These are phyloP conservation scores for Sylvia borin DNA, from an alignment of 2,797 vertebrate genomes.

Conservation along the genomic window DNA sequence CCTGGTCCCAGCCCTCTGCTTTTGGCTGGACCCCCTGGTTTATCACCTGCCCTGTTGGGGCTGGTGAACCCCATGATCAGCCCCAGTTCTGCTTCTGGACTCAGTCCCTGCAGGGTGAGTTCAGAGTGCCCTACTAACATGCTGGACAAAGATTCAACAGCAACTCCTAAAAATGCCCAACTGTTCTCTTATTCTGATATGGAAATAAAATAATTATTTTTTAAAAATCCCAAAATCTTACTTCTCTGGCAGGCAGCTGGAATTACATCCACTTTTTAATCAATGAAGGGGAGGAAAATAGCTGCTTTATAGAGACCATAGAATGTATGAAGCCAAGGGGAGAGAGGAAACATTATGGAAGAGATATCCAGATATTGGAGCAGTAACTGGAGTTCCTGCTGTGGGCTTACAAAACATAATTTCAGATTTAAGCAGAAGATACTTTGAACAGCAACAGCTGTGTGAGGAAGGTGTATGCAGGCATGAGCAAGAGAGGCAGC, in stretches of 20 bases:
- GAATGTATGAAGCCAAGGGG: background rate
- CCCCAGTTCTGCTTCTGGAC: background rate
- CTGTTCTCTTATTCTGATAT: background rate
- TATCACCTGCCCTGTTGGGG: background rate
- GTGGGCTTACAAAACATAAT: background rate
- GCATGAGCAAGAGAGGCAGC: background rate
- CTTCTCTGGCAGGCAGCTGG: background rate
- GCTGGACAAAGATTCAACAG: background rate
- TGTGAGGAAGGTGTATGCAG: background rate
- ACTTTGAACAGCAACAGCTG: background rate
- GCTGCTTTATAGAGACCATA: background rate
- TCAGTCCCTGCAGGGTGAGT: background rate
- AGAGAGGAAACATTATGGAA: background rate
- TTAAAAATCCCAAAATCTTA: background rate
- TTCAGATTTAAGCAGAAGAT: background rate
- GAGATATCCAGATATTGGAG: background rate
- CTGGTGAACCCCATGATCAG: background rate
- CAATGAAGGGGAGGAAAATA: background rate
- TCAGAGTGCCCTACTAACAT: background rate
- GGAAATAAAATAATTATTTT: background rate
- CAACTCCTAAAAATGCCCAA: background rate
- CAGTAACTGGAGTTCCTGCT: background rate
- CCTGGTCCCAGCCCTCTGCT: background rate
- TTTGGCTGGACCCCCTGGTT: background rate
- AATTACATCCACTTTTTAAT: background rate